These are phyloP conservation scores for Athalia circularis DNA, from an alignment of 2,888 invertebrate species.

Conservation along the genomic window DNA sequence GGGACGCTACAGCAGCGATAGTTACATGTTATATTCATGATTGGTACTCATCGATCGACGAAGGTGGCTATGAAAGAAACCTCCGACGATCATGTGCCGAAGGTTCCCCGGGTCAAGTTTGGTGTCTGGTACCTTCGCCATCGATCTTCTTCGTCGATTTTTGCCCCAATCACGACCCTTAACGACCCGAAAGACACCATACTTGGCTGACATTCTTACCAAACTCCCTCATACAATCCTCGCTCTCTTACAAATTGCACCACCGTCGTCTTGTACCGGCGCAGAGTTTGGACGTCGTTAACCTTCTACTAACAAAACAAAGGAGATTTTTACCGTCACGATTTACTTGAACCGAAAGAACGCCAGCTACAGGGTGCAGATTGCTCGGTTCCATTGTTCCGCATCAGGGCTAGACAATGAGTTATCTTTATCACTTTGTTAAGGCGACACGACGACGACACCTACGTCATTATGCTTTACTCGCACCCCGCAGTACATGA, in stretches of 20 bases:
- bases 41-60: slow-evolving; percentile 29
- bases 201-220: slow-evolving; percentile 30
- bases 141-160: slow-evolving; percentile 16
- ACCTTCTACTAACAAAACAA: slow-evolving; percentile 33
- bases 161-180: background rate
- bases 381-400: too few relatives aligned
- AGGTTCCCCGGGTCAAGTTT: slow-evolving; percentile 30
- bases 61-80: slow-evolving; percentile 20
- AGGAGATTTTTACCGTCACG: background rate
- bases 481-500: too few relatives aligned
- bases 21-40: slow-evolving; percentile 14
- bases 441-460: background rate
- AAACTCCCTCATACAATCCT: background rate
- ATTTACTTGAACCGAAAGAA: slow-evolving; percentile 9
- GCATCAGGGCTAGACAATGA: slow-evolving; percentile 1
- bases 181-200: background rate
- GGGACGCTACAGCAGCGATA: background rate
- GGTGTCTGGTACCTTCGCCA: slow-evolving; percentile 12
- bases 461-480: background rate
- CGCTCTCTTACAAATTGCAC: slow-evolving; percentile 32
- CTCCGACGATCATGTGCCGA: background rate
- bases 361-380: background rate
- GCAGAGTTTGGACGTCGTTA: slow-evolving; percentile 23
- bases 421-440: slow-evolving; percentile 33
- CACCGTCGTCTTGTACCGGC: slow-evolving; percentile 9